Evolutionary conservation across 1,140 invertebrate species (phyloP).

Genomic region (Drosophila nasuta): DNA sequence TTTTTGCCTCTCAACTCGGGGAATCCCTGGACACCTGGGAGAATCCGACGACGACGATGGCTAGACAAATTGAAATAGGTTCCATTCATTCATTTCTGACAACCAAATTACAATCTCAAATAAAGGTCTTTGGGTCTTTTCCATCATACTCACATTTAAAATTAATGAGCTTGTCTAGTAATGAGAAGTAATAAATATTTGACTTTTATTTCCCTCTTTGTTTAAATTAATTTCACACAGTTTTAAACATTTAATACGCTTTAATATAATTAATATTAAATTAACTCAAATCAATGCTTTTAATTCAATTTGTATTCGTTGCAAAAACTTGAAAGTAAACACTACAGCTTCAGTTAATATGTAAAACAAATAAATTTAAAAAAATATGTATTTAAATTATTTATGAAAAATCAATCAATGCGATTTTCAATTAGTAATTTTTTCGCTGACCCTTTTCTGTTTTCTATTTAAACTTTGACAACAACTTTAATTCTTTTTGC

Average conservation of each 20-base stretch:
- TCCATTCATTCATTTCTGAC: conserved; percentile 31
- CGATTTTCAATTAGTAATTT: conserved; percentile 19
- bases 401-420: background rate
- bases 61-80: conserved; percentile 50
- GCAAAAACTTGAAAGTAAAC: background rate
- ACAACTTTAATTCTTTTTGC: conserved; percentile 26
- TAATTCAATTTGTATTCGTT: background rate
- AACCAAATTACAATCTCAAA: conserved; percentile 48
- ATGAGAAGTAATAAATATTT: too few relatives aligned
- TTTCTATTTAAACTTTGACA: conserved; percentile 14
- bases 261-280: background rate
- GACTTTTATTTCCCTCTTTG: too few relatives aligned
- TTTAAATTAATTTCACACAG: background rate
- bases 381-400: background rate
- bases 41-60: background rate
- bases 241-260: background rate
- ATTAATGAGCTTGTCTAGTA: background rate
- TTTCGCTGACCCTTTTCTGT: conserved; percentile 38
- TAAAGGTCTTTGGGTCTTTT: background rate
- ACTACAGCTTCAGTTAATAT: background rate
- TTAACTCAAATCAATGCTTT: background rate
- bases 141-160: background rate
- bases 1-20: conserved; percentile 39
- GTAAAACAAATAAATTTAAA: background rate
- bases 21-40: conserved; percentile 39